A percentile compares a stretch with the other conserved stretches of the same genome.
Conservation (phyloP, 1,140 invertebrate species). For the Drosophila murphyi region DNA sequence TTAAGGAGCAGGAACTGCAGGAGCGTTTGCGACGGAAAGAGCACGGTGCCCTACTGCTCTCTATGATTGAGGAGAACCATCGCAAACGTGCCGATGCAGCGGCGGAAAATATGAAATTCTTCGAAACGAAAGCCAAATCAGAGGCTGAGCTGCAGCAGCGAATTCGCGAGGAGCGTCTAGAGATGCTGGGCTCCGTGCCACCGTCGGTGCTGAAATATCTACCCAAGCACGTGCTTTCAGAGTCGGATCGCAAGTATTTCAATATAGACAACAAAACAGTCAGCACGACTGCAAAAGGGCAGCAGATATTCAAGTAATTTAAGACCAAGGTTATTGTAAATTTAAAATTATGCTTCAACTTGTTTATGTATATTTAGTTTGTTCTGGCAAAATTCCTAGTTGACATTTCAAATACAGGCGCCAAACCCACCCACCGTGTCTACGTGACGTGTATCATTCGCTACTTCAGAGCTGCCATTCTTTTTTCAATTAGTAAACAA, state of each 20-base stretch:
- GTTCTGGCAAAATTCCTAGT: background rate
- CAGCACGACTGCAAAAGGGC: background rate
- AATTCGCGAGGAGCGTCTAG: slow-evolving; percentile 48
- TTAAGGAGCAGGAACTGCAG: slow-evolving; percentile 21
- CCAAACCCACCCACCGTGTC: slow-evolving; percentile 43
- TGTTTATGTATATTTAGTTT: slow-evolving; percentile 7
- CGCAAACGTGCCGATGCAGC: slow-evolving; percentile 59
- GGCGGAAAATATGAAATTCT: slow-evolving; percentile 60
- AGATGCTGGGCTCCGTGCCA: slow-evolving; percentile 53
- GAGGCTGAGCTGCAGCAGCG: slow-evolving; percentile 45
- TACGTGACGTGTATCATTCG: slow-evolving; percentile 67
- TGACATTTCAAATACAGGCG: slow-evolving; percentile 32
- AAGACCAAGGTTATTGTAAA: background rate
- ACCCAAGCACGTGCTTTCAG: slow-evolving; percentile 54
- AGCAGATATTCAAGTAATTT: background rate
- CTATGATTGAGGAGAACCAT: slow-evolving; percentile 68
- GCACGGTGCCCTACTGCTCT: slow-evolving; percentile 51
- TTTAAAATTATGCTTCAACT: background rate
- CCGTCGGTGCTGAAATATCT: slow-evolving; percentile 53
- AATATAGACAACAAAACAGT: background rate
- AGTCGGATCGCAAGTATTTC: slow-evolving; percentile 53
- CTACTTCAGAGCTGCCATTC: slow-evolving; percentile 12
- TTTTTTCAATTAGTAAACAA: background rate
- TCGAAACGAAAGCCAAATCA: slow-evolving; percentile 44
- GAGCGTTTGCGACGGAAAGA: slow-evolving; percentile 39